A percentile compares a stretch with the other conserved stretches of the same genome.
These are phyloP conservation scores for Decapterus maruadsi DNA, from an alignment of 2,797 vertebrate genomes.

Conservation along the genomic window DNA sequence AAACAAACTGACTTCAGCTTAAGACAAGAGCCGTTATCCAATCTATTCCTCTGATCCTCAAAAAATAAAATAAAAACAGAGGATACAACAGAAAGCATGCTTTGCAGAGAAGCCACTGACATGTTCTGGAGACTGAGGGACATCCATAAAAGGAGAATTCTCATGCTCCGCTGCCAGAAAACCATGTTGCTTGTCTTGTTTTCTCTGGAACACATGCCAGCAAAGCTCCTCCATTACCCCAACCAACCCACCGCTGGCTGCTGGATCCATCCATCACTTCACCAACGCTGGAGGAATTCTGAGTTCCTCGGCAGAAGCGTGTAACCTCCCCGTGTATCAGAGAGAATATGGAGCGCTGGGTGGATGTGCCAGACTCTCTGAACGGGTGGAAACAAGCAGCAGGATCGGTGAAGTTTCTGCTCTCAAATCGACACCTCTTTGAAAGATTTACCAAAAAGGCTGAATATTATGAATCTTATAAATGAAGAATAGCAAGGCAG, in stretches of 20 bases:
- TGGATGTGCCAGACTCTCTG: background rate
- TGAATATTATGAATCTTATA: background rate
- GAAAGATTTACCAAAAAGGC: too few species aligned
- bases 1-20: background rate
- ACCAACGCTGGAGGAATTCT: constrained; percentile 13
- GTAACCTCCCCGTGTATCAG: constrained; percentile 23
- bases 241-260: constrained; percentile 41
- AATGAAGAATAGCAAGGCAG: background rate
- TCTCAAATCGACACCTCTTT: background rate
- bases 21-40: background rate
- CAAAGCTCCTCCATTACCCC: constrained; percentile 47
- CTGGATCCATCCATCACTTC: constrained; percentile 45
- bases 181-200: constrained; percentile 60
- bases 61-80: constrained; percentile 2
- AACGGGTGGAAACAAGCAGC: constrained; percentile 5
- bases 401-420: background rate
- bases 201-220: constrained; percentile 48
- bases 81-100: constrained; percentile 8
- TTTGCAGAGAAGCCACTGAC: constrained; percentile 13
- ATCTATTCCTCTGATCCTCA: background rate
- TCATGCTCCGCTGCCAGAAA: constrained; percentile 49
- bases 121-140: constrained; percentile 20
- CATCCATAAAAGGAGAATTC: constrained; percentile 31
- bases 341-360: background rate
- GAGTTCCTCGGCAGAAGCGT: constrained; percentile 14